Base-by-base conservation (phyloP, 2,797 vertebrate genomes). In the Falco naumanni region DNA sequence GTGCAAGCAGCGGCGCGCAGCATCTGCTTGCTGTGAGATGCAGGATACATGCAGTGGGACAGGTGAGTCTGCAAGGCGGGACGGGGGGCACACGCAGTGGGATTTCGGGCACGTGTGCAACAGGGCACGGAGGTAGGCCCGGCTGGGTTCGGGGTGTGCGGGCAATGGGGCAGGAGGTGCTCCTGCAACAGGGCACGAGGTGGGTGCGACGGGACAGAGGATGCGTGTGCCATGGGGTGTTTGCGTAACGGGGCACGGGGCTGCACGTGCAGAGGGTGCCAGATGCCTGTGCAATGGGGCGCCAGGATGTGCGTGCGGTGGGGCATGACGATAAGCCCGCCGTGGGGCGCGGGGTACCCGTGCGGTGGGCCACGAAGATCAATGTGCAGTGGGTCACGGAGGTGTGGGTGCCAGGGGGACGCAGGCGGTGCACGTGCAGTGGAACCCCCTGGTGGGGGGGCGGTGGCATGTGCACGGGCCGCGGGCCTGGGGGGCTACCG, bases 101-200 rank as follows among this genome's bases (percentile, higher is more conserved):
- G 34, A 15, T 33, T 61, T 21, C 28, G 34, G 51, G 51, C 28
- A 48, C 4, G 3, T 33, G 26, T 11, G 31, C 60, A 34, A 48
- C 47, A 39, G n/a, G 61, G 76, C 45, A 25, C 69, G 37, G 54
- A 51, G 24, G 7, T 34, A 53, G 47, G 37, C 24, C 39, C 31
- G 9, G 2, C 0, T 37, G 53, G 9, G 12, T 34, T 34, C 5
- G 37, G 33, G 50, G 22, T 10, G 20, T 14, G 24, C 26, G 16
- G 7, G 57, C 59, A 6, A 4, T 50, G 50, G 72, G 41, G n/a
- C 76, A 37, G 21, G 10, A 25, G 28, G 13, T 45, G 25, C 47
- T 21, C 0, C 1, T 31, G 11, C 24, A 15, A 4, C 33, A 20
- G 59, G 39, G 33, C 24, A 6, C 8, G 8, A 34, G 15, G 25